Evolutionary conservation across 1,140 invertebrate species (phyloP).

Genomic region (Lysiphlebus fabarum): DNA sequence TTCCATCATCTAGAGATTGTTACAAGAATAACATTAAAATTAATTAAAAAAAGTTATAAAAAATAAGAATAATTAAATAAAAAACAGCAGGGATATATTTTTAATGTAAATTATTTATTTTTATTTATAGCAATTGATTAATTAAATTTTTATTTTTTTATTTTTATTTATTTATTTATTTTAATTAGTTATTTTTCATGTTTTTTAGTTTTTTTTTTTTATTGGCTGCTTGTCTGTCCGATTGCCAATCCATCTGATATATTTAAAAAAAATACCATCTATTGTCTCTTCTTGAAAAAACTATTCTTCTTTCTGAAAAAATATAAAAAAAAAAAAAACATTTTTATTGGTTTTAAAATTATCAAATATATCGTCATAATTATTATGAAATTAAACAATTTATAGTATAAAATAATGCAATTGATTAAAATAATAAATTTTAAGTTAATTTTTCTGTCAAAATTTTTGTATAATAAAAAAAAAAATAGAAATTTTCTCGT

Average conservation of each 20-base stretch:
- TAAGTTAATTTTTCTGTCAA: too few species aligned
- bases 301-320: too few species aligned
- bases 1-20: conserved; percentile 17
- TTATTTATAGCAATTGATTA: too few species aligned
- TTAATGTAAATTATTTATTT: not conserved
- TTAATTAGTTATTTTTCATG: conserved; percentile 3
- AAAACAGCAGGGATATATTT: not conserved
- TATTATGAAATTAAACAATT: too few species aligned
- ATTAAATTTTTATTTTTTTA: not conserved
- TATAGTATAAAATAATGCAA: too few species aligned
- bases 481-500: too few species aligned
- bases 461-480: too few species aligned
- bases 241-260: not conserved
- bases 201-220: not conserved
- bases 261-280: not conserved
- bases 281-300: too few species aligned
- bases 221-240: conserved; percentile 1
- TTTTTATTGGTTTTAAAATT: too few species aligned
- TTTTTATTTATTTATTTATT: conserved; percentile 4
- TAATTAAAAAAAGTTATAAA: not conserved
- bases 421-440: too few species aligned
- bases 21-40: not conserved
- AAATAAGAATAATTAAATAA: not conserved
- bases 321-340: too few species aligned
- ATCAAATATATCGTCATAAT: too few species aligned